Evolutionary conservation across 92 coral and sea anemone genomes (phyloP).

Genomic region (Virgularia gustaviana): DNA sequence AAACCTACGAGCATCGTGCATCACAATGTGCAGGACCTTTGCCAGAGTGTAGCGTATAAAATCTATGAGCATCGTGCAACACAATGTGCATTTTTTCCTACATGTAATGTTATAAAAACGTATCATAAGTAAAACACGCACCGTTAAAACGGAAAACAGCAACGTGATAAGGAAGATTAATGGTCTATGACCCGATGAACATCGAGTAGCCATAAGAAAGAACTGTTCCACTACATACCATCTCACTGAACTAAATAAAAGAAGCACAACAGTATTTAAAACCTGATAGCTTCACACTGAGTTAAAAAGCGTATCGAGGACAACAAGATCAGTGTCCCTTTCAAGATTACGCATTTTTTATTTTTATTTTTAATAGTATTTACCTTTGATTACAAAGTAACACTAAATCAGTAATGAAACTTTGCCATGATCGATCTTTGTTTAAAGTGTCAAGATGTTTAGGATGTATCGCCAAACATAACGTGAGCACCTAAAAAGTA

Average conservation of each 20-base stretch:
- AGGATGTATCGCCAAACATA: conserved; percentile 81
- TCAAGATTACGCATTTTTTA: not conserved
- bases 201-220: conserved; percentile 93
- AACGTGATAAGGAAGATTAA: conserved; percentile 85
- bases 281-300: too few relatives aligned
- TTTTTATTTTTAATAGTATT: not conserved
- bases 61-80: too few relatives aligned
- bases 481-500: conserved; percentile 67
- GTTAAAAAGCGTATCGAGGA: too few relatives aligned
- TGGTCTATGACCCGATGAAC: conserved; percentile 93
- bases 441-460: conserved; percentile 80
- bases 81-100: too few relatives aligned
- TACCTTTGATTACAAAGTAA: conserved; percentile 92
- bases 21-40: too few relatives aligned
- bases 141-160: conserved; percentile 89
- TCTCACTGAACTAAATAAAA: conserved; percentile 69
- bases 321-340: too few relatives aligned
- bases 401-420: conserved; percentile 86
- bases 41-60: too few relatives aligned
- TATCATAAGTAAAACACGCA: conserved; percentile 45
- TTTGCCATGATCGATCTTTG: conserved; percentile 98
- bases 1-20: too few relatives aligned
- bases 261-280: not conserved
- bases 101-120: too few relatives aligned
- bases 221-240: conserved; percentile 90